Base-by-base conservation (phyloP, 2,797 vertebrate species). In the Potorous gilbertii region DNA sequence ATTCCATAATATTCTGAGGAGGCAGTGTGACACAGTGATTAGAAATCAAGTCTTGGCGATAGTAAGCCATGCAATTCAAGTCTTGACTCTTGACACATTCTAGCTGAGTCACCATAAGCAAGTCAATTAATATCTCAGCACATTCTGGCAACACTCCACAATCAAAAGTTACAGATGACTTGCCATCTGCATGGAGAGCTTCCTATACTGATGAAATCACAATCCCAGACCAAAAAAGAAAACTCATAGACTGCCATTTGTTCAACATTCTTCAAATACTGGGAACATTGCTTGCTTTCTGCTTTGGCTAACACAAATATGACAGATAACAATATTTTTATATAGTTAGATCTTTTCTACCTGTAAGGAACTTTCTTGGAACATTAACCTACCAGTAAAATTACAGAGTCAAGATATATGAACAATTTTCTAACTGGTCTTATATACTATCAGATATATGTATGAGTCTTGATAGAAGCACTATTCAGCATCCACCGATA, bases 401-500 rank as follows among this genome's bases (percentile, higher is more conserved):
- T 27, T 50, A 27, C 21, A 27, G 9, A 18, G 40, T 50, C 40
- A 46, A 46, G 27, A 3, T 3, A 46, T 50, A 12, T 50, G 40
- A 87, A 87, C 21, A 28, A 50, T 87, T 28, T 87, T 87, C 21
- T 50, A 87, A 24, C n/a, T 46, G 46, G 5, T 27, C 9, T 81
- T 81, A 87, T 87, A 50, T 87, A 1, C 24, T 87, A 28, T 50
- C 40, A 87, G 28, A 50, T 74, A 91, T 62, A 66, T 31, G 54
- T 31, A 31, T 11, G 50, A 24, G 3, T 54, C 62, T 93, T 89
- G 40, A 89, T 92, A 40, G 46, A 96, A 96, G 87, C 74, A 94
- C 57, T 28, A 52, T 0, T 95, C 54, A 31, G 54, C 40, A 21
- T 5, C 1, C 31, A 46, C 28, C 92, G 92, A 52, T 31, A 4